These are phyloP conservation scores for Sapajus apella DNA, from an alignment of 2,113 vertebrate species.

Conservation along the genomic window DNA sequence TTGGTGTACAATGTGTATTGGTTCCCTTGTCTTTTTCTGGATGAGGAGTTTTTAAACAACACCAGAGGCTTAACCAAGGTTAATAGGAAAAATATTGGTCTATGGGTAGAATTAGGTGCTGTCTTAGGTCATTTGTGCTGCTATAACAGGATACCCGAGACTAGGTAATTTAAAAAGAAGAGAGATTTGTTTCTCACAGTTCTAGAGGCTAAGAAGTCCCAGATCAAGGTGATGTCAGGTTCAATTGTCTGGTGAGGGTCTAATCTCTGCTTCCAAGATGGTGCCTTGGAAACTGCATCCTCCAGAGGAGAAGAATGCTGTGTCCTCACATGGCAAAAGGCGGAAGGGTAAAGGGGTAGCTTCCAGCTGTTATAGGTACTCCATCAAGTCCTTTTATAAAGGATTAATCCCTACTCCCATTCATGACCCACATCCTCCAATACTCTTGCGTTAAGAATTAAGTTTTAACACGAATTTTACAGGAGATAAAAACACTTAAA, in stretches of 20 bases:
- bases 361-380: background rate
- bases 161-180: background rate
- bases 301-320: background rate
- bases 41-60: background rate
- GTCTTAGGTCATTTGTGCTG: background rate
- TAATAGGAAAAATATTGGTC: background rate
- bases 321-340: background rate
- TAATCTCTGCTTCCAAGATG: background rate
- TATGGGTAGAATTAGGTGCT: background rate
- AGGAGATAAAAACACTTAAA: background rate
- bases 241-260: background rate
- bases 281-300: background rate
- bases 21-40: background rate
- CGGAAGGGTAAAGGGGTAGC: background rate
- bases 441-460: background rate
- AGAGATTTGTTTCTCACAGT: background rate
- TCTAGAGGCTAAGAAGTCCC: background rate
- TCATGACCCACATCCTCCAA: background rate
- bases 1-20: background rate
- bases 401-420: background rate
- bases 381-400: background rate
- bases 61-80: background rate
- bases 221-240: background rate
- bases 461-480: background rate
- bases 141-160: background rate